phyloP scores from a whole-genome alignment of 1,140 invertebrate species.

The Drosophila micromelanica region DNA sequence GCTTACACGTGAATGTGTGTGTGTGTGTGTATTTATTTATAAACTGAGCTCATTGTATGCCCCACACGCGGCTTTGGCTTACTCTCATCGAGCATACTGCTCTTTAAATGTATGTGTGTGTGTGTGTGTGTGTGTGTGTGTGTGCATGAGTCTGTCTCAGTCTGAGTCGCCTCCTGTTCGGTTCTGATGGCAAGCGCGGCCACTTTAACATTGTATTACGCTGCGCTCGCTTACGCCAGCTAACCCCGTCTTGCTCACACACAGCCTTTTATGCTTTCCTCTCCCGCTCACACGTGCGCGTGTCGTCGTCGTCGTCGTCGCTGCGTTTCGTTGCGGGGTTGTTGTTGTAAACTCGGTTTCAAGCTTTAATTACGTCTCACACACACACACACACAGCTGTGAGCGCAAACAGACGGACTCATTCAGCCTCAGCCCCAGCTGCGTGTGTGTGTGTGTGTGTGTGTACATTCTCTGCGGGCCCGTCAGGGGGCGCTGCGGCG shows the following conservation, averaged over 20 bases:
- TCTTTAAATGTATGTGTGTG: slow-evolving; percentile 4
- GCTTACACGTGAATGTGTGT: slow-evolving; percentile 14
- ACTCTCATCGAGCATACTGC: slow-evolving; percentile 15
- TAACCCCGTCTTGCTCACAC: slow-evolving; percentile 27
- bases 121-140: slow-evolving; percentile 24
- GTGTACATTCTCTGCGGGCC: slow-evolving; percentile 41
- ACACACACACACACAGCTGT: slow-evolving; percentile 21
- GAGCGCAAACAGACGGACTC: slow-evolving; percentile 68
- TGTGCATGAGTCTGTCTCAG: slow-evolving; percentile 18
- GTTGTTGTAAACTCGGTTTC: slow-evolving; percentile 83
- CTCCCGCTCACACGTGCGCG: slow-evolving; percentile 56
- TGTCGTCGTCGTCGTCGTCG: slow-evolving; percentile 28
- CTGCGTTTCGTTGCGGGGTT: slow-evolving; percentile 48
- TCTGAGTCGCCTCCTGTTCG: slow-evolving; percentile 34
- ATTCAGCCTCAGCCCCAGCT: slow-evolving; percentile 66
- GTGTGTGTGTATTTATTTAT: slow-evolving; percentile 69
- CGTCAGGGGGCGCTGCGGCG: slow-evolving; percentile 39
- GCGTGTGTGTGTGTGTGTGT: slow-evolving; percentile 25
- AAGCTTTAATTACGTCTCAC: slow-evolving; percentile 80
- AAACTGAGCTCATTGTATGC: slow-evolving; percentile 75
- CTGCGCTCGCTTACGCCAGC: background rate
- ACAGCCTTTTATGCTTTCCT: slow-evolving; percentile 21
- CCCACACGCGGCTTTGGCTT: slow-evolving; percentile 50
- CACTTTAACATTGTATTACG: slow-evolving; percentile 13
- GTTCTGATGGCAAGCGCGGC: slow-evolving; percentile 17